Evolutionary conservation across 2,888 invertebrate genomes (phyloP), one percentile per base, ranked within the genome.

Genomic region (Adela reaumurella): DNA sequence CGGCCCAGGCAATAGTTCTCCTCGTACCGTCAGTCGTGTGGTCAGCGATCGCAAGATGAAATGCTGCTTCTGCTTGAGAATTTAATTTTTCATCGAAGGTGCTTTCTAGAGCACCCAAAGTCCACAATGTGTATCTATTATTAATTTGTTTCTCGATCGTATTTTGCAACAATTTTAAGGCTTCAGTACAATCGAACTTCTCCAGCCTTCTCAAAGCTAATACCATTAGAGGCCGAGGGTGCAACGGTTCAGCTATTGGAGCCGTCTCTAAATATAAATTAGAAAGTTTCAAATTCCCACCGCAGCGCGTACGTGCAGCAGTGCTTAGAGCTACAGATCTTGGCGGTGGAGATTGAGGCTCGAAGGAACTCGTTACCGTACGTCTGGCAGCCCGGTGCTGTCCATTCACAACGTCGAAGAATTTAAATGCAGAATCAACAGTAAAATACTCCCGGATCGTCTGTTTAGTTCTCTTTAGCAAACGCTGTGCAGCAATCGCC

Each of bases 1-100:
- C 74, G 6, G 74, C 78, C 73, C 73, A 78, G 6, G 70, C 73
- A 46, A 78, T 71, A 1, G 70, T 63, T 53, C 65, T 68, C n/a
- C 66, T 62, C 29, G 65, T 69, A 2, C 74, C 74, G 50, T 76
- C 73, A 14, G n/a, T 3, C 4, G 6, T 4, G 14, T 35, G 3
- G 35, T 8, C 8, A 14, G 4, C 35, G 8, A 35, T 35, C 14
- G 35, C 35, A 8, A 35, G 14, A 14, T 14, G 8, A 4, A 35
- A 35, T 35, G 35, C 35, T 35, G 35, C 11, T 14, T 14, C 35
- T 8, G n/a, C 35, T 35, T 35, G 3, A 14, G 8, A 8, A 3
- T 35, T 3, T 8, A 8, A 8, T 8, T 35, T 11, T 35, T 11
- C 6, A 14, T 3, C 8, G 6, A 3, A 14, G 8, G 3, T 3